phyloP scores from a whole-genome alignment of 2,888 invertebrate genomes.

The Polyommatus iphigenia region DNA sequence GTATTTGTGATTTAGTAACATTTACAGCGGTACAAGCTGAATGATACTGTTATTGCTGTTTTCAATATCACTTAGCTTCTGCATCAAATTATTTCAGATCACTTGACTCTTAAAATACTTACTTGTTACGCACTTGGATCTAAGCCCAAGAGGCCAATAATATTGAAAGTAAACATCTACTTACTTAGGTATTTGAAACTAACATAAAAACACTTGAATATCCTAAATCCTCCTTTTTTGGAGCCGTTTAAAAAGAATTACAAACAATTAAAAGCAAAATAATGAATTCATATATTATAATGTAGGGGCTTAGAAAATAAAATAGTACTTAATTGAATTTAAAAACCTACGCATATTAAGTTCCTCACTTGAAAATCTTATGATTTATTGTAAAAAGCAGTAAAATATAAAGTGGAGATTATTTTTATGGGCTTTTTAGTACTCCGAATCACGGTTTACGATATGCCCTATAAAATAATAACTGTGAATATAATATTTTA shows the following conservation, averaged over 20 bases:
- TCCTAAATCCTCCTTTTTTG: not conserved
- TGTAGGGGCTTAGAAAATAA: not conserved
- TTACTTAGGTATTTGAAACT: not conserved
- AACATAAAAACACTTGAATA: not conserved
- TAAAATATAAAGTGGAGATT: conserved; percentile 7
- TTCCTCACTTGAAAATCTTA: not conserved
- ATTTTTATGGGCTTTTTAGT: conserved; percentile 2
- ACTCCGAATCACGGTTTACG: not conserved
- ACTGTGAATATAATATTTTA: not conserved
- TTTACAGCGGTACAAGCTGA: conserved; percentile 13
- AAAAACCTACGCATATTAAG: not conserved
- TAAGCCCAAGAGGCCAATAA: not conserved
- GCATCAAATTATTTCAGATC: conserved; percentile 5
- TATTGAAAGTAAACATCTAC: not conserved
- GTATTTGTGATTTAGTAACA: conserved; percentile 28
- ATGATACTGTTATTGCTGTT: conserved; percentile 27
- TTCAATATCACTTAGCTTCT: conserved; percentile 33
- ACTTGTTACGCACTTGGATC: not conserved
- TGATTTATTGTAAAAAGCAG: not conserved
- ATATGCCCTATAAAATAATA: conserved; percentile 13
- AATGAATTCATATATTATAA: not conserved
- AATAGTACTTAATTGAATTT: not conserved
- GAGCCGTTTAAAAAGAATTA: not conserved
- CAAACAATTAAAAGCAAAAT: not conserved
- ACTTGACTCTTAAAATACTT: not conserved